Evolutionary conservation across 2,888 invertebrate species (phyloP).

Genomic region (Coremacera marginata): DNA sequence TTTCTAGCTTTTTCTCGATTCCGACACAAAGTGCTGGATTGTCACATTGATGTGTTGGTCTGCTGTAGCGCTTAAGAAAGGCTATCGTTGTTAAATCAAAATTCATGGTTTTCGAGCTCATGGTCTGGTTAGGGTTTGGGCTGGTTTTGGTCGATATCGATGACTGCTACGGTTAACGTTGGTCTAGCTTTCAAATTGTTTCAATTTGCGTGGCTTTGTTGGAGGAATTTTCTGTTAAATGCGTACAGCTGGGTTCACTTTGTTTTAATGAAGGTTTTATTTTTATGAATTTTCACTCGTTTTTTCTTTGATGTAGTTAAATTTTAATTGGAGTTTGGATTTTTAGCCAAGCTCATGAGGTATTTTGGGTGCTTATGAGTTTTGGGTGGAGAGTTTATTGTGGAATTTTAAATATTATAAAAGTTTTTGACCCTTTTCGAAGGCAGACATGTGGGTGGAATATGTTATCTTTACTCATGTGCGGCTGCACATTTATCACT

Average conservation of each 20-base stretch:
- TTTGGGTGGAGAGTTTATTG: constrained; percentile 13
- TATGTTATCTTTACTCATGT: no score
- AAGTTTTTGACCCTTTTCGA: constrained; percentile 8
- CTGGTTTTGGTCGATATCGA: constrained; percentile 14
- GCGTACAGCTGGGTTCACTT: constrained; percentile 59
- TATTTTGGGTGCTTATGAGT: constrained; percentile 44
- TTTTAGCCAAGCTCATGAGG: constrained; percentile 53
- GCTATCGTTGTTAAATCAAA: constrained; percentile 59
- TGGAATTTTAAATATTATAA: constrained; percentile 47
- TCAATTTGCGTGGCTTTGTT: constrained; percentile 57
- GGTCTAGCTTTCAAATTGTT: constrained; percentile 60
- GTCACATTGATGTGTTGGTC: constrained; percentile 33
- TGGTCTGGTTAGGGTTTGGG: not conserved
- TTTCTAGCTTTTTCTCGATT: constrained; percentile 30
- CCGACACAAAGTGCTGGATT: constrained; percentile 21
- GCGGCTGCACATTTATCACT: no score
- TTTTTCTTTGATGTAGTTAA: constrained; percentile 63
- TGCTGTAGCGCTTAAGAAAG: not conserved
- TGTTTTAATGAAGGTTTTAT: constrained; percentile 43
- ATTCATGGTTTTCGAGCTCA: constrained; percentile 58
- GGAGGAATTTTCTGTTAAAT: constrained; percentile 18
- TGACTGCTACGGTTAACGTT: constrained; percentile 40
- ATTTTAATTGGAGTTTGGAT: constrained; percentile 64
- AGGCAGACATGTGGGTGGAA: no score
- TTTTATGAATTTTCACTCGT: constrained; percentile 41